phyloP scores from a whole-genome alignment of 92 coral and sea anemone genomes.

The Heteractis magnifica region DNA sequence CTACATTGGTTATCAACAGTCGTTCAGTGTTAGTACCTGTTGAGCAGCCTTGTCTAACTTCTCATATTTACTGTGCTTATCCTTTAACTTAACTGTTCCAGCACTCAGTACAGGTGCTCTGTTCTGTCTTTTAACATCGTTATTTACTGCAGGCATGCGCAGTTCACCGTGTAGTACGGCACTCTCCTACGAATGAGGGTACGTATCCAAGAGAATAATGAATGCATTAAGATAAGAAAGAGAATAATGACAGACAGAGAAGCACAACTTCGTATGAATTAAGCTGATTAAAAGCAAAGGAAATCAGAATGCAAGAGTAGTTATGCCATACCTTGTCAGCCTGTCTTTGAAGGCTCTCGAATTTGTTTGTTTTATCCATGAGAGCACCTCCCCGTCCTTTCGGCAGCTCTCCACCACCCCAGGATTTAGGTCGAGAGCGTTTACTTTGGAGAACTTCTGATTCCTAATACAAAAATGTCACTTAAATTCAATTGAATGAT shows the following conservation, averaged over 20 bases:
- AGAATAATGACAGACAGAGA: not conserved
- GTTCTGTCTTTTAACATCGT: conserved; percentile 33
- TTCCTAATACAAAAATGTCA: conserved; percentile 16
- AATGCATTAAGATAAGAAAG: conserved; percentile 3
- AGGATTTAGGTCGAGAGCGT: conserved; percentile 41
- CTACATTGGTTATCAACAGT: not conserved
- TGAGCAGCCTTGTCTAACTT: conserved; percentile 60
- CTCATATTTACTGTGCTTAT: conserved; percentile 65
- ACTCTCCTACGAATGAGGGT: conserved; percentile 45
- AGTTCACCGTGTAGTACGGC: conserved; percentile 55
- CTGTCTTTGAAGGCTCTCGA: conserved; percentile 57
- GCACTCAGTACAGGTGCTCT: conserved; percentile 24
- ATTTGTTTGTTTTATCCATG: conserved; percentile 51
- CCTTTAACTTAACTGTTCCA: conserved; percentile 50
- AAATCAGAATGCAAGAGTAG: not conserved
- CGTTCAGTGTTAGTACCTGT: conserved; percentile 38
- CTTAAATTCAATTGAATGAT: not conserved
- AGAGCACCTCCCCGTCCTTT: conserved; percentile 37
- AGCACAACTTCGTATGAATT: not conserved
- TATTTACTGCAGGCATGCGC: conserved; percentile 50
- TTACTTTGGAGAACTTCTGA: conserved; percentile 33
- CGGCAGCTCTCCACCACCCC: conserved; percentile 39
- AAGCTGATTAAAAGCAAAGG: not conserved
- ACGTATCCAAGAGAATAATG: conserved; percentile 29
- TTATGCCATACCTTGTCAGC: conserved; percentile 53